Evolutionary conservation across 2,888 invertebrate genomes (phyloP).

Genomic region (Drosophila picticornis): DNA sequence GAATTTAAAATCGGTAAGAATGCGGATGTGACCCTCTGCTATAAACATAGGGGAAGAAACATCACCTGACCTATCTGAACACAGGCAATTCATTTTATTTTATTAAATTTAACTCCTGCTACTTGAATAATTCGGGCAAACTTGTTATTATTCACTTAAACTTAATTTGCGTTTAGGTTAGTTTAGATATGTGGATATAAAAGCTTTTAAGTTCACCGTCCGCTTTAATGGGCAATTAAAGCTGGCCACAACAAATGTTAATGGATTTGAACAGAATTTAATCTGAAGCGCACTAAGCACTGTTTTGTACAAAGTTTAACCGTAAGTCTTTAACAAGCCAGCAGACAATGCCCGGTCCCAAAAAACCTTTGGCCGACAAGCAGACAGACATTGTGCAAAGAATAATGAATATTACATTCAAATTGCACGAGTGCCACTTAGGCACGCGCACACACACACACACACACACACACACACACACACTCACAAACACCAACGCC

Average conservation of each 20-base stretch:
- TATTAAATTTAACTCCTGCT: not conserved
- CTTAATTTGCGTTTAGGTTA: not conserved
- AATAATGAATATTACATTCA: conserved; percentile 83
- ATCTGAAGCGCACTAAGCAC: conserved; percentile 1
- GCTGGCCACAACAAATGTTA: conserved; percentile 19
- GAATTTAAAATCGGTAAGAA: not conserved
- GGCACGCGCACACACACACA: conserved; percentile 60
- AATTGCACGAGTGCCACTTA: conserved; percentile 79
- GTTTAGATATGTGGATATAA: not conserved
- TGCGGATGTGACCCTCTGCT: not conserved
- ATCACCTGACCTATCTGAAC: not conserved
- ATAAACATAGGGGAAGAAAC: too few species aligned
- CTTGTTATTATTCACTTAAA: not conserved
- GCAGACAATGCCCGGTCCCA: conserved; percentile 10
- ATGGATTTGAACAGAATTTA: conserved; percentile 13
- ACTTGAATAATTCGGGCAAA: not conserved
- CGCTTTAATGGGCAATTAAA: conserved; percentile 17
- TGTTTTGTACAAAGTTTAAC: conserved; percentile 21
- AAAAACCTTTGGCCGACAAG: conserved; percentile 45
- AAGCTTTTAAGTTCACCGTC: not conserved
- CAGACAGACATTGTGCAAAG: conserved; percentile 71
- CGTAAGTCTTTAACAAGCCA: conserved; percentile 44
- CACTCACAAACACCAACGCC: not conserved
- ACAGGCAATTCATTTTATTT: not conserved
- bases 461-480: not conserved